A percentile compares a stretch with the other conserved stretches of the same genome.
Evolutionary conservation across 35 echinoderm and acorn worm species (phyloP).

Genomic region (Ophioderma brevispina): DNA sequence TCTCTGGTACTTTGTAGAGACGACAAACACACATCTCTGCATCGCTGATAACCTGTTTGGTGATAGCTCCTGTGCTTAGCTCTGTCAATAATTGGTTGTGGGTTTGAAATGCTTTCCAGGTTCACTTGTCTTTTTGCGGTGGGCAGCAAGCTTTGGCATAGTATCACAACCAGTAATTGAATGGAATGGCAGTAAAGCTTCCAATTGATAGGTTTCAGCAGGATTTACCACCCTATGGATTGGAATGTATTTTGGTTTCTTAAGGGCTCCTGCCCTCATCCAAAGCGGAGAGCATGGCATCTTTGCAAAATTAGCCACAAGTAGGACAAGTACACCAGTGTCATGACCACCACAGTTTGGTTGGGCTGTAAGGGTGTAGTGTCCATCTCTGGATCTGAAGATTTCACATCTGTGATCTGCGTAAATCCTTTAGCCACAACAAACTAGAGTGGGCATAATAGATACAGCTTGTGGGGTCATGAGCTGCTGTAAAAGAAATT

Average conservation of each 20-base stretch:
- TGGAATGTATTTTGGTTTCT: constrained; percentile 1
- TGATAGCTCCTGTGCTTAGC: neutral
- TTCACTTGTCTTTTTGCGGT: constrained; percentile 9
- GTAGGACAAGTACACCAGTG: constrained; percentile 29
- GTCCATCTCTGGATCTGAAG: constrained; percentile 1
- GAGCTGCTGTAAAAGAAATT: neutral
- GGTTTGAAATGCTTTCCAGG: constrained; percentile 15
- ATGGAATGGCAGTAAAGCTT: neutral
- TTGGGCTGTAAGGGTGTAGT: neutral
- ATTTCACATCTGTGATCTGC: neutral
- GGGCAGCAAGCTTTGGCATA: neutral
- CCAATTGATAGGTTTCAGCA: neutral
- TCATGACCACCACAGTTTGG: constrained; percentile 12
- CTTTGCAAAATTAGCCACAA: neutral
- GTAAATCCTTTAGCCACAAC: constrained; percentile 15
- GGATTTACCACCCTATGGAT: neutral
- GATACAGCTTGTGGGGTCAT: neutral
- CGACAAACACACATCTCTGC: constrained; percentile 7
- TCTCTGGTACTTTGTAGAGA: neutral
- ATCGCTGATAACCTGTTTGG: neutral
- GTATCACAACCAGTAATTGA: neutral
- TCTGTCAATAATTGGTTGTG: neutral
- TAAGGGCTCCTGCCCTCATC: neutral
- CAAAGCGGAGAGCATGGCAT: constrained; percentile 8
- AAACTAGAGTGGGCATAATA: neutral